Conservation (phyloP, 2,797 vertebrate genomes). For the Mallotus villosus region DNA sequence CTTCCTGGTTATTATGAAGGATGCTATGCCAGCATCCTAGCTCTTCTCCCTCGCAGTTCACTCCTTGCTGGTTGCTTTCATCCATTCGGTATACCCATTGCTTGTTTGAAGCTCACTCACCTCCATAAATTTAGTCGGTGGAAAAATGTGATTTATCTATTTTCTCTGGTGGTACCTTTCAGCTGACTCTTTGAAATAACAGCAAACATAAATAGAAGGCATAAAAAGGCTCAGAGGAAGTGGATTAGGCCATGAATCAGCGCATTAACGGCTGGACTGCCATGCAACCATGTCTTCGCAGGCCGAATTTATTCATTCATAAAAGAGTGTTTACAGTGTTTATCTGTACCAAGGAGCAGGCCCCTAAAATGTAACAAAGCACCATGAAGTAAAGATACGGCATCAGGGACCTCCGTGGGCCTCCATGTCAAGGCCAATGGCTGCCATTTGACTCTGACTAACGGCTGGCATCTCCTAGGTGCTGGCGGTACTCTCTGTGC, state of each 20-base stretch:
- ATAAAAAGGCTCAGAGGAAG: slow-evolving; percentile 67
- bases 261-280: slow-evolving; percentile 69
- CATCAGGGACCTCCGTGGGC: slow-evolving; percentile 55
- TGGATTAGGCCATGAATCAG: slow-evolving; percentile 75
- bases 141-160: slow-evolving; percentile 72
- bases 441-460: slow-evolving; percentile 26
- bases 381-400: slow-evolving; percentile 62
- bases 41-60: slow-evolving; percentile 40
- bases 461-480: background rate
- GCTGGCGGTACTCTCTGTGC: too few species aligned
- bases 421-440: slow-evolving; percentile 52
- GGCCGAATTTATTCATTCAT: slow-evolving; percentile 75
- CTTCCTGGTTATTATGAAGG: slow-evolving; percentile 44
- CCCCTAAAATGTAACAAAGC: slow-evolving; percentile 70
- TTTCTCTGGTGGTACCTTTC: slow-evolving; percentile 63
- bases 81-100: slow-evolving; percentile 46
- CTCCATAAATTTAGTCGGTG: slow-evolving; percentile 68
- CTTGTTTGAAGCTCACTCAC: slow-evolving; percentile 53
- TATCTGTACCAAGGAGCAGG: slow-evolving; percentile 68
- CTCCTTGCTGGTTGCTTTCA: slow-evolving; percentile 27
- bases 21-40: slow-evolving; percentile 29
- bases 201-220: slow-evolving; percentile 74
- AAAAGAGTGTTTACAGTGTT: slow-evolving; percentile 75
- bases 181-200: slow-evolving; percentile 76
- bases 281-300: slow-evolving; percentile 44